Evolutionary conservation across 2,113 vertebrate genomes (phyloP).

Genomic region (Bos indicus): DNA sequence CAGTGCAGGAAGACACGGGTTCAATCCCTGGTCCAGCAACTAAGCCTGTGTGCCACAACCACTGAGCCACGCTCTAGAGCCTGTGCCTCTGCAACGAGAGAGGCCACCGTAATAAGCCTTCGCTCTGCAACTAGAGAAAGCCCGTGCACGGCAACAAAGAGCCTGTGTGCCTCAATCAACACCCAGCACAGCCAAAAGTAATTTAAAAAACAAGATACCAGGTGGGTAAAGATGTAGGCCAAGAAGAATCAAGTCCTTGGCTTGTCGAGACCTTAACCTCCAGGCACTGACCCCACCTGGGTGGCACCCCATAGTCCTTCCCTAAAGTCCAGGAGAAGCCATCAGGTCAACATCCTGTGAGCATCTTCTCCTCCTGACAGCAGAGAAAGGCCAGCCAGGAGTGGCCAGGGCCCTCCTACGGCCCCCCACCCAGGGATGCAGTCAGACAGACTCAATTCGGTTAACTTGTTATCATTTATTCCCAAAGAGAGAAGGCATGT

Average conservation of each 20-base stretch:
- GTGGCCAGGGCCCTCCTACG: background rate
- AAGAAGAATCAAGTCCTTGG: background rate
- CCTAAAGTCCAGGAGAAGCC: background rate
- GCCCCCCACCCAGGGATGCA: background rate
- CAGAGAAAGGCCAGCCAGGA: background rate
- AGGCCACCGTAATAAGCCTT: no score
- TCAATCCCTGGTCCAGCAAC: background rate
- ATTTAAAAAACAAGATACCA: background rate
- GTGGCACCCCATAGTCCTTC: background rate
- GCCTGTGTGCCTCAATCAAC: background rate
- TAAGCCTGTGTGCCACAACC: background rate
- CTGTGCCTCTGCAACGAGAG: background rate
- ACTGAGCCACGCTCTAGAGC: background rate
- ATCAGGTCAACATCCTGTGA: background rate
- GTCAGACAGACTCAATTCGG: background rate
- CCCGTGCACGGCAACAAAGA: background rate
- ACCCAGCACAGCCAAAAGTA: background rate
- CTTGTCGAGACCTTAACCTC: background rate
- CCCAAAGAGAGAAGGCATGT: slow-evolving; percentile 40
- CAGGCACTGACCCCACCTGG: background rate
- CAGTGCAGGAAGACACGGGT: background rate
- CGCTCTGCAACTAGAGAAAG: background rate
- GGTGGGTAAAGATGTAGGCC: background rate
- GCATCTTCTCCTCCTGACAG: background rate
- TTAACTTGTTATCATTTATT: slow-evolving; percentile 49